Evolutionary conservation across 2,888 invertebrate genomes (phyloP).

Genomic region (Chalcis sispes): DNA sequence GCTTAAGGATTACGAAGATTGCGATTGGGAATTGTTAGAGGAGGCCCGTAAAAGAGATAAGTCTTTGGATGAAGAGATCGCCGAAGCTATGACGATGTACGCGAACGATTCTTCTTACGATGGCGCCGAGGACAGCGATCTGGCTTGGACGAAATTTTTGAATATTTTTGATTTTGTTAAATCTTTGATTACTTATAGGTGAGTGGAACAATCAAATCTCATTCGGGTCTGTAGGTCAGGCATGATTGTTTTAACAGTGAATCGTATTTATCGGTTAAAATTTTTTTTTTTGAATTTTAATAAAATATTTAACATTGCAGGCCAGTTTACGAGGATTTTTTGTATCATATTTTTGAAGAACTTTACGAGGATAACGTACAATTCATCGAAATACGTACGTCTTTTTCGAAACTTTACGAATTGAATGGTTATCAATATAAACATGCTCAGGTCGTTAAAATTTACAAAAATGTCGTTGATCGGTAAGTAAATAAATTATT

Average conservation of each 20-base stretch:
- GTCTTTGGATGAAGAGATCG: constrained; percentile 78
- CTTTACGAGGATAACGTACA: too few relatives aligned
- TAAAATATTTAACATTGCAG: too few relatives aligned
- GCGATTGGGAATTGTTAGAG: constrained; percentile 67
- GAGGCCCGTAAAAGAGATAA: constrained; percentile 58
- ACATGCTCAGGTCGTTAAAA: constrained; percentile 78
- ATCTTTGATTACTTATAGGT: constrained; percentile 67
- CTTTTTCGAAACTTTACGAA: too few relatives aligned
- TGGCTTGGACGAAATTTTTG: constrained; percentile 57
- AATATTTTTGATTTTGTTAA: constrained; percentile 53
- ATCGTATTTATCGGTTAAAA: too few relatives aligned
- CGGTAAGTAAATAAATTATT: constrained; percentile 57
- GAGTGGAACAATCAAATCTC: too few relatives aligned
- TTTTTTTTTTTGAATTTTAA: too few relatives aligned
- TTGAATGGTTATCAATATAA: too few relatives aligned
- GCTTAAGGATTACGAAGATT: constrained; percentile 21
- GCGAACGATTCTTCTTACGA: constrained; percentile 75
- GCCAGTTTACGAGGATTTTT: too few relatives aligned
- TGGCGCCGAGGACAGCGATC: constrained; percentile 14
- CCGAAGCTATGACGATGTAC: constrained; percentile 79
- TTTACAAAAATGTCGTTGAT: constrained; percentile 79
- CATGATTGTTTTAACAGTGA: too few relatives aligned
- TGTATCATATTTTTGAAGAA: too few relatives aligned
- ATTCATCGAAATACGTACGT: too few relatives aligned
- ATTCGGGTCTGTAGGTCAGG: too few relatives aligned